These are phyloP conservation scores for Apamea sordens DNA, from an alignment of 2,888 invertebrate species.

Conservation along the genomic window DNA sequence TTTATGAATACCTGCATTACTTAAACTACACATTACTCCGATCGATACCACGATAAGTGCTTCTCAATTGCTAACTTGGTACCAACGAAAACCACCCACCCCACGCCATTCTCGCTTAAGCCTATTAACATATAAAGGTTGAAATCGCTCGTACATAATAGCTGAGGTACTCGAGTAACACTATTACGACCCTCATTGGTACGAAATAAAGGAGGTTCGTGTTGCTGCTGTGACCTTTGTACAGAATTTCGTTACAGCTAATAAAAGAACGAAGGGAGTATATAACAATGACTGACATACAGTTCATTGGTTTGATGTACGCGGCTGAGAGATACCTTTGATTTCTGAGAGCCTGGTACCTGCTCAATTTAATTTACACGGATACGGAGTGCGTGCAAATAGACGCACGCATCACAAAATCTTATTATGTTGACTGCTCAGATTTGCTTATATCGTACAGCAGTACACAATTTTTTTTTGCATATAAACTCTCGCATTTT, in stretches of 20 bases:
- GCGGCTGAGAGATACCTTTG: slow-evolving; percentile 24
- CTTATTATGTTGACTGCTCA: slow-evolving; percentile 4
- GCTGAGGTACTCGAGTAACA: slow-evolving; percentile 45
- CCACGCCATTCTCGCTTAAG: slow-evolving; percentile 43
- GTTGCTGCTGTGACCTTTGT: slow-evolving; percentile 80
- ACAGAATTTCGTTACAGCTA: slow-evolving; percentile 79
- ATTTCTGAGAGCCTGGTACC: slow-evolving; percentile 33
- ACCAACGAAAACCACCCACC: slow-evolving; percentile 51
- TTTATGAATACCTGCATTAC: slow-evolving; percentile 60
- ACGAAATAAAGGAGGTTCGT: slow-evolving; percentile 76
- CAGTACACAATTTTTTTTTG: background rate
- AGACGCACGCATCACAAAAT: background rate
- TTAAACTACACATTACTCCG: slow-evolving; percentile 52
- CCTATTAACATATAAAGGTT: slow-evolving; percentile 56
- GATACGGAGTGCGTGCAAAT: background rate
- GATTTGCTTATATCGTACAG: background rate
- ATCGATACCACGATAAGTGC: slow-evolving; percentile 60
- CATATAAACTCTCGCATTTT: background rate
- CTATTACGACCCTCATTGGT: slow-evolving; percentile 61
- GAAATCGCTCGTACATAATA: slow-evolving; percentile 54
- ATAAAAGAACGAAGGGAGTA: slow-evolving; percentile 78
- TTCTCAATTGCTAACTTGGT: slow-evolving; percentile 57
- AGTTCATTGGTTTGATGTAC: slow-evolving; percentile 42
- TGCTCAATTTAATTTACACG: slow-evolving; percentile 29
- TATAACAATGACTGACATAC: slow-evolving; percentile 54